phyloP scores from a whole-genome alignment of 2,888 invertebrate species.

The Hanleya hanleyi region DNA sequence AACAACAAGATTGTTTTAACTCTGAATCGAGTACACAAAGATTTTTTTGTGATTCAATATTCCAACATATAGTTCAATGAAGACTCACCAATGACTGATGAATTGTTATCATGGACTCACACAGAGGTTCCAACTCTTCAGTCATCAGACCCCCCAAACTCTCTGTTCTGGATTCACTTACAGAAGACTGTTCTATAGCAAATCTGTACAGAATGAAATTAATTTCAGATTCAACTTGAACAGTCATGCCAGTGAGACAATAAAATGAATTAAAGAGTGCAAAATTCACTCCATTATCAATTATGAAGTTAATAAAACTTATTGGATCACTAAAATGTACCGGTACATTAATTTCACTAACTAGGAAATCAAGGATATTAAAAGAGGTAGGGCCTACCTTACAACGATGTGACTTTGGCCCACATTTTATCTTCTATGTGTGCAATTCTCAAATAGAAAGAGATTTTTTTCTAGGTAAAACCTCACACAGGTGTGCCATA shows the following conservation, averaged over 20 bases:
- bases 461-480: too few relatives aligned
- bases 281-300: neutral
- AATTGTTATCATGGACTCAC: constrained; percentile 40
- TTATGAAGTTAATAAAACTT: neutral
- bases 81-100: constrained; percentile 42
- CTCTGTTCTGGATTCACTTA: neutral
- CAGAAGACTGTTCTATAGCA: neutral
- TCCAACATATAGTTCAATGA: neutral
- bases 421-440: too few relatives aligned
- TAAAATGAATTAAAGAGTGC: neutral
- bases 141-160: constrained; percentile 26
- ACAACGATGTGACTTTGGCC: too few relatives aligned
- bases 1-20: too few relatives aligned
- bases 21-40: too few relatives aligned
- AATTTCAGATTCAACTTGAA: neutral
- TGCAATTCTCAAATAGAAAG: too few relatives aligned
- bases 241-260: neutral
- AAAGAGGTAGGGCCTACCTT: too few relatives aligned
- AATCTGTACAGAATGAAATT: neutral
- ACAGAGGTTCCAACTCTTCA: constrained; percentile 42
- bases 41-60: neutral
- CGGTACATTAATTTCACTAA: too few relatives aligned
- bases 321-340: too few relatives aligned
- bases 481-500: too few relatives aligned
- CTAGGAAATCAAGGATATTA: too few relatives aligned